Percentiles rank a stretch among this genome's conserved stretches.
Conservation (phyloP, 2,797 vertebrate genomes). For the Gorsachius magnificus region DNA sequence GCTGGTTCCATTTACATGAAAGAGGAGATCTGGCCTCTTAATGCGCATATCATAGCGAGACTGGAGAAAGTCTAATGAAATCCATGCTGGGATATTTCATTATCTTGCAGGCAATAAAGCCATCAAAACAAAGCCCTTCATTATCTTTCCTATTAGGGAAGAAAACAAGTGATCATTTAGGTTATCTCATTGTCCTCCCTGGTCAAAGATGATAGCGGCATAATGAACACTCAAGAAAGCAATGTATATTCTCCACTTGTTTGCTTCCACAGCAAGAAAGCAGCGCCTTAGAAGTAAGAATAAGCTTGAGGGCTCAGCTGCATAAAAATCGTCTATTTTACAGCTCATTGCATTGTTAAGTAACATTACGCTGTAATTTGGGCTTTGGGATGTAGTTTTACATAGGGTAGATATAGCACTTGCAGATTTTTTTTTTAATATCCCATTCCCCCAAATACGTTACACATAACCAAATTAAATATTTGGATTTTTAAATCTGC, state of each 20-base stretch:
- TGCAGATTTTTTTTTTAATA: not conserved
- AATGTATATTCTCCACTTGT: constrained; percentile 26
- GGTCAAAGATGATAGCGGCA: constrained; percentile 25
- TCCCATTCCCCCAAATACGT: not conserved
- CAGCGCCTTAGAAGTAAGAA: constrained; percentile 1
- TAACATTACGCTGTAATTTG: constrained; percentile 40
- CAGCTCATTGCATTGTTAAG: constrained; percentile 63
- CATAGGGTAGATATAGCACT: not conserved
- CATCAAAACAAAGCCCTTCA: constrained; percentile 55
- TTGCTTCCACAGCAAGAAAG: constrained; percentile 33
- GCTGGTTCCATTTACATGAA: not conserved
- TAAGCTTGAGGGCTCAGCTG: constrained; percentile 57
- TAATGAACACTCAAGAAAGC: constrained; percentile 20
- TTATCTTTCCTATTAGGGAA: constrained; percentile 49
- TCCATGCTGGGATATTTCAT: constrained; percentile 61
- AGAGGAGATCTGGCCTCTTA: constrained; percentile 3
- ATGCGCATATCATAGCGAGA: constrained; percentile 5
- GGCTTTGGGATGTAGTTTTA: constrained; percentile 18
- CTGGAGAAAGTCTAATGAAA: constrained; percentile 52
- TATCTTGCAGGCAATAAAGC: constrained; percentile 50
- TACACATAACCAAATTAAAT: constrained; percentile 25
- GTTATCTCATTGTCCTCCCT: constrained; percentile 41
- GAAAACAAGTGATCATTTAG: constrained; percentile 47
- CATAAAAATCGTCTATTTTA: constrained; percentile 55
- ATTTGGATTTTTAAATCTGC: constrained; percentile 37